phyloP scores from a whole-genome alignment of 2,113 vertebrate species.

The Oreochromis niloticus region DNA sequence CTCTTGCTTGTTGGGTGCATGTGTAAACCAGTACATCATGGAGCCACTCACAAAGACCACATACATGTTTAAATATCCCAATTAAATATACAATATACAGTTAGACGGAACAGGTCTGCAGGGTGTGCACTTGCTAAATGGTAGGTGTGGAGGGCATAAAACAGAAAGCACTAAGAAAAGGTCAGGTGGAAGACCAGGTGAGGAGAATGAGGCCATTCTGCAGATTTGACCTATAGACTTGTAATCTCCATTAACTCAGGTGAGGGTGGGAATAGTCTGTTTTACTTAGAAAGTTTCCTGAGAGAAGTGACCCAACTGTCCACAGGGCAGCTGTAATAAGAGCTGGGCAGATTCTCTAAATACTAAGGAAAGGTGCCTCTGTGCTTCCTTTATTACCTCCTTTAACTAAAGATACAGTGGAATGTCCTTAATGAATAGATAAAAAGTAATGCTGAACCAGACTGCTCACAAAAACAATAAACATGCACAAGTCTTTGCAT shows the following conservation, averaged over 20 bases:
- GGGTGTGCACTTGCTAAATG: background rate
- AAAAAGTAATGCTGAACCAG: background rate
- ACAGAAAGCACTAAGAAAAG: background rate
- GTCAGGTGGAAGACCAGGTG: background rate
- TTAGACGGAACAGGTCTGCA: background rate
- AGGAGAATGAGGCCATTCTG: background rate
- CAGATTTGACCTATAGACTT: background rate
- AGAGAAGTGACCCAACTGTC: background rate
- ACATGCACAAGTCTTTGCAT: background rate
- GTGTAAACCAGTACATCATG: background rate
- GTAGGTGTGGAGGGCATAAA: background rate
- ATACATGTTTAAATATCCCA: background rate
- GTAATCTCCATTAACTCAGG: background rate
- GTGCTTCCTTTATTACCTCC: background rate
- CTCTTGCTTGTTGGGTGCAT: background rate
- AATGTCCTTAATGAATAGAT: background rate
- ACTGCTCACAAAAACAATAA: background rate
- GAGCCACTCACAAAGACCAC: background rate
- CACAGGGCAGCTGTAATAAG: background rate
- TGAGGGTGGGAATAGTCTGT: background rate
- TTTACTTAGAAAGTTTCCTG: background rate
- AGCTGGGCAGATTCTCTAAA: background rate
- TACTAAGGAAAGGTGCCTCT: background rate
- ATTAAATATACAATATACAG: background rate
- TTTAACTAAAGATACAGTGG: background rate